Evolutionary conservation across 2,888 invertebrate species (phyloP).

Genomic region (Leucophenga montana): DNA sequence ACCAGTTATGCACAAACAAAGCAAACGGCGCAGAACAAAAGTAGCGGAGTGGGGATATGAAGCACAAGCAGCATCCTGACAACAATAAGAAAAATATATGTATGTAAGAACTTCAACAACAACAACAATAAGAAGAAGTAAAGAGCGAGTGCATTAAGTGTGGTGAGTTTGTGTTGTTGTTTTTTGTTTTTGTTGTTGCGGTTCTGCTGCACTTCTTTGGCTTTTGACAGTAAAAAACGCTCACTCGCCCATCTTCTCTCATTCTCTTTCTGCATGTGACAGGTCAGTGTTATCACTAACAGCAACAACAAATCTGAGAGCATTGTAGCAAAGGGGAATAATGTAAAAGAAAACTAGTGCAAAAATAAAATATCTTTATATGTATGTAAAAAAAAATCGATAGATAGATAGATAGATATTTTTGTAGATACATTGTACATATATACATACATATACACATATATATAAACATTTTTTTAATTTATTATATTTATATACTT

Average conservation of each 20-base stretch:
- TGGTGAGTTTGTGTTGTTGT: neutral
- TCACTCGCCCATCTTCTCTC: neutral
- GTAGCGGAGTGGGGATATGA: neutral
- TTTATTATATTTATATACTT: too few species aligned
- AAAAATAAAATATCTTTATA: neutral
- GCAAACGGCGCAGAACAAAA: neutral
- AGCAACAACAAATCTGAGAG: neutral
- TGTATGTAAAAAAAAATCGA: too few species aligned
- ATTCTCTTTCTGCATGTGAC: neutral
- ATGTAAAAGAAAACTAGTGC: neutral
- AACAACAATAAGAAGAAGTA: neutral
- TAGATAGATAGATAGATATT: neutral
- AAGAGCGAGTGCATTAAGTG: neutral
- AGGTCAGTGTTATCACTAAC: slow-evolving; percentile 13
- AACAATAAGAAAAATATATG: neutral
- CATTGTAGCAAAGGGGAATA: neutral
- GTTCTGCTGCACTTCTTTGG: too few species aligned
- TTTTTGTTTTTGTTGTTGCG: neutral
- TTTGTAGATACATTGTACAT: neutral
- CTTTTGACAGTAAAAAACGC: too few species aligned
- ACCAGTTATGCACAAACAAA: neutral
- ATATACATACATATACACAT: neutral
- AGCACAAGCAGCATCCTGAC: neutral
- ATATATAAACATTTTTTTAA: neutral
- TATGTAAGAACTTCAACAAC: neutral